Conservation (phyloP, 2,888 invertebrate species). For the Hypercompe scribonia region DNA sequence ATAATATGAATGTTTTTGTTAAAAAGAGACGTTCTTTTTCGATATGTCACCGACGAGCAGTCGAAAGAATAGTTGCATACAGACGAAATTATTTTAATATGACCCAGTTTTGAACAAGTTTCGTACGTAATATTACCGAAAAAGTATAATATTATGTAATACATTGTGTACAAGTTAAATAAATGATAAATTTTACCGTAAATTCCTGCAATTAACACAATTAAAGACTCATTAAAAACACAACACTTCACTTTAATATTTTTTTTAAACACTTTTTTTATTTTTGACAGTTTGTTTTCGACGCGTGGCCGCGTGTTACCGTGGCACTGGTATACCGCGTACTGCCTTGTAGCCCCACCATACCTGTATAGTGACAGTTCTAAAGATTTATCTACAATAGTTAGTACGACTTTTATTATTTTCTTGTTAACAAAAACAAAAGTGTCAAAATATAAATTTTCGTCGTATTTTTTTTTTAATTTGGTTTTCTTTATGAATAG, state of each 20-base stretch:
- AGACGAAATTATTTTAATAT: constrained; percentile 27
- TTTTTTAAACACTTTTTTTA: constrained; percentile 29
- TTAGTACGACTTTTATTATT: background rate
- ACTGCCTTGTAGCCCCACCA: constrained; percentile 45
- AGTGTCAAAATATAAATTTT: too few species aligned
- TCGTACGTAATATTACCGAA: constrained; percentile 42
- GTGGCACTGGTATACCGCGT: constrained; percentile 31
- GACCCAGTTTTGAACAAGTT: constrained; percentile 47
- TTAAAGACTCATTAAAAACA: constrained; percentile 7
- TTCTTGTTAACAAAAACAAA: too few species aligned
- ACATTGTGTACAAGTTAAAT: background rate
- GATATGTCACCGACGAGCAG: background rate
- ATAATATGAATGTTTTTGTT: background rate
- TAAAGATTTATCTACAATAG: constrained; percentile 20
- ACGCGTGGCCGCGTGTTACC: constrained; percentile 34
- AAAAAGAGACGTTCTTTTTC: background rate
- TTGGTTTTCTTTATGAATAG: too few species aligned
- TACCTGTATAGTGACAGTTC: constrained; percentile 35
- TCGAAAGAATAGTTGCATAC: constrained; percentile 21
- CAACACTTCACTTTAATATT: constrained; percentile 40
- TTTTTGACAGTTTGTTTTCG: constrained; percentile 19
- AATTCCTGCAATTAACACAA: constrained; percentile 24
- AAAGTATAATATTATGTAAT: constrained; percentile 35
- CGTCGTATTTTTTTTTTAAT: too few species aligned
- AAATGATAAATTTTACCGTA: constrained; percentile 36